Evolutionary conservation across 2,113 vertebrate genomes (phyloP).

Genomic region (Aldabrachelys gigantea): DNA sequence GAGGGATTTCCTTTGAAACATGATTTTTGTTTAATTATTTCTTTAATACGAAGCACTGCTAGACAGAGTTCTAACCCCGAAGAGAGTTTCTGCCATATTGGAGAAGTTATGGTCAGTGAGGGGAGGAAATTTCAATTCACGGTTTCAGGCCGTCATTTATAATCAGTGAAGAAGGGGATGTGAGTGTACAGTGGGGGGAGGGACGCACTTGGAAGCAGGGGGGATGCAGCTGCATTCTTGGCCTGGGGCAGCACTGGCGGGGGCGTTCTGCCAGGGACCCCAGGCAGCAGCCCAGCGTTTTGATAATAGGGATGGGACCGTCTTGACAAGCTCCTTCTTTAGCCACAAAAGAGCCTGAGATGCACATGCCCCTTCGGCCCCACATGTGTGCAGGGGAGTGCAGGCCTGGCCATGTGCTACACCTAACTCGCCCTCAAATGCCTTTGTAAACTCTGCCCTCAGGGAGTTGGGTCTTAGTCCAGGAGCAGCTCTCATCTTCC

Average conservation of each 20-base stretch:
- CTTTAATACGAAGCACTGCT: not conserved
- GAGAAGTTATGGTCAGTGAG: not conserved
- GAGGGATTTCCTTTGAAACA: not conserved
- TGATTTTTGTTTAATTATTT: not conserved
- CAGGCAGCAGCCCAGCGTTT: not conserved
- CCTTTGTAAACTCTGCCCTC: fast-evolving
- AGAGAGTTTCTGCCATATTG: not conserved
- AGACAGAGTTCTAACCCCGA: not conserved
- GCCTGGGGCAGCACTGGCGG: not conserved
- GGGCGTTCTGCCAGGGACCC: not conserved
- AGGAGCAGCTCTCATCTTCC: not conserved
- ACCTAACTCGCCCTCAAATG: not conserved
- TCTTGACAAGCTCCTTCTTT: not conserved
- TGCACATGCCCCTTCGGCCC: fast-evolving
- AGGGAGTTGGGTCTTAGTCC: fast-evolving
- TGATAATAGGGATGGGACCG: not conserved
- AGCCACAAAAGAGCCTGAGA: not conserved
- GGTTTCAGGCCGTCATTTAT: not conserved
- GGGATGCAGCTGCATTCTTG: not conserved
- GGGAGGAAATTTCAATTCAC: not conserved
- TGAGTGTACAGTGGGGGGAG: not conserved
- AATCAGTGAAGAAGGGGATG: not conserved
- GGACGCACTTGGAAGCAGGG: fast-evolving
- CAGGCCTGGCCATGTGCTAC: fast-evolving
- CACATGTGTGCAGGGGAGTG: fast-evolving